Evolutionary conservation across 35 echinoderm and acorn worm genomes (phyloP), one percentile per base, ranked within the genome.

Genomic region (Apostichopus parvimensis): DNA sequence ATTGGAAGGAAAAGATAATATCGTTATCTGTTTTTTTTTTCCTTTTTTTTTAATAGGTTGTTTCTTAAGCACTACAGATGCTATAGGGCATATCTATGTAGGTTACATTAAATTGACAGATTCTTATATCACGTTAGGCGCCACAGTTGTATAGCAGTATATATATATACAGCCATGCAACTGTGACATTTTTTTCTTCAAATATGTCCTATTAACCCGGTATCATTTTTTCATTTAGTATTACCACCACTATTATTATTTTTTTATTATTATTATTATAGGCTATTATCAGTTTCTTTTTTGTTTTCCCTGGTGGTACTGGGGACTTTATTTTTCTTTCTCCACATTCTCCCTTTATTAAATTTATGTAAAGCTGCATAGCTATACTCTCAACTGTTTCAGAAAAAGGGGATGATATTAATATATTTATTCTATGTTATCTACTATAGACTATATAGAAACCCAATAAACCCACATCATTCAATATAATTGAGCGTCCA

Each of bases 1-100:
- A 80, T 9, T 82, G 45, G 56, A 55, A 82, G 79, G 56, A 55
- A 20, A 8, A 55, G 79, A 82, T 82, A 54, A 56, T 82, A 82
- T 82, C 79, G 52, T 75, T 75, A 75, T 57, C 52, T 82, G 20
- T 82, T 57, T 55, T 53, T 56, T 82, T 82, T 61, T 61, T 0
- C 12, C 11, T 61, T 61, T 61, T 61, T 61, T 61, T 61, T 61
- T 61, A 9, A 9, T 61, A 9, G 9, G 18, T 25, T 52, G 10
- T 79, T 52, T 79, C 11, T 79, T 25, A 24, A 57, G 79, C 79
- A 82, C 79, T 13, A 57, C 79, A 82, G 28, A 56, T n/a, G 71
- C 71, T 75, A 7, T 75, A 6, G 71, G 71, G 71, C n/a, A 18
- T 75, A 22, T 75, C 13, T 18, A 75, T 75, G 71, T 75, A 75